phyloP scores from a whole-genome alignment of 2,888 invertebrate species.

The Anaspis maculata region DNA sequence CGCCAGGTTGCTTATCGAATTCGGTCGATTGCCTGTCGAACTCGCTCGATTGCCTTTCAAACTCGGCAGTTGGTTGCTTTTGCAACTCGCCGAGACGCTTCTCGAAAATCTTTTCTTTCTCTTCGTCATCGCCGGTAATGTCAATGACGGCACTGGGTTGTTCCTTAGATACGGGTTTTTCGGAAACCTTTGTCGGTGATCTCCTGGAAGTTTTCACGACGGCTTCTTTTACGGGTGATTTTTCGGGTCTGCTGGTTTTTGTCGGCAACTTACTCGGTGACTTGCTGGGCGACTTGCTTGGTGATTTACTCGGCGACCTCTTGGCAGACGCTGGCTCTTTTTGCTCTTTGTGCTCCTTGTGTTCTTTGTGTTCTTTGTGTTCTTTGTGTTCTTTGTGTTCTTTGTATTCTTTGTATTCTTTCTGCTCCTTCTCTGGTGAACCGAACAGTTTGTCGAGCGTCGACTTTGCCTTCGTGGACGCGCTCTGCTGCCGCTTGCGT shows the following conservation, averaged over 20 bases:
- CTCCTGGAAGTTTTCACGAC: too few species aligned
- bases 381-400: constrained; percentile 24
- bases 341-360: constrained; percentile 24
- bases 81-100: constrained; percentile 4
- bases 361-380: constrained; percentile 15
- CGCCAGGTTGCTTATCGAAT: neutral
- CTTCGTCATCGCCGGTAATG: constrained; percentile 25
- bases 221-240: constrained; percentile 21
- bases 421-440: constrained; percentile 21
- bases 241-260: constrained; percentile 26
- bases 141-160: too few species aligned
- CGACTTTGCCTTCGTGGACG: constrained; percentile 34
- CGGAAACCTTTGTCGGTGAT: too few species aligned
- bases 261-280: too few species aligned
- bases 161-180: too few species aligned
- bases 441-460: constrained; percentile 51
- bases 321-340: constrained; percentile 16
- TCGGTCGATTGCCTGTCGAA: neutral
- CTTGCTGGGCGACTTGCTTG: too few species aligned
- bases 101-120: constrained; percentile 10
- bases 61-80: constrained; percentile 1
- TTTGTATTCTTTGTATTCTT: constrained; percentile 19
- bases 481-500: constrained; percentile 26
- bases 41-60: neutral
- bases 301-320: constrained; percentile 13